Percentiles rank a stretch among this genome's conserved stretches.
Evolutionary conservation across 2,797 vertebrate species (phyloP).

Genomic region (Loriculus beryllinus): DNA sequence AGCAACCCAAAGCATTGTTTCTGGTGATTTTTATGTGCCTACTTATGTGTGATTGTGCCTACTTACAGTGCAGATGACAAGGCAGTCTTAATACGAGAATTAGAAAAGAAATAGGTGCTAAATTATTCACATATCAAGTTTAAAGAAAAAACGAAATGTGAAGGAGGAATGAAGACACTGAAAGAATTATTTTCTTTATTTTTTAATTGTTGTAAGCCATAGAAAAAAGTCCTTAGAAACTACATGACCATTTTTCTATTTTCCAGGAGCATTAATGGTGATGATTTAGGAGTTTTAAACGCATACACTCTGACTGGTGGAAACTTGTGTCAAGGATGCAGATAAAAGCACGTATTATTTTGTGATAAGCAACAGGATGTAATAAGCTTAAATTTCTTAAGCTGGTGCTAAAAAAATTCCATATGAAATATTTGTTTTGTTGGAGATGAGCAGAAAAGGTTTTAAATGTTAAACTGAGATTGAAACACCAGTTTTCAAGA

Average conservation of each 20-base stretch:
- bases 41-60: not conserved
- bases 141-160: not conserved
- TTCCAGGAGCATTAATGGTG: not conserved
- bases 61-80: not conserved
- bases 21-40: not conserved
- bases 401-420: not conserved
- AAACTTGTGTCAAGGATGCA: not conserved
- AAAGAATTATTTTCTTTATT: not conserved
- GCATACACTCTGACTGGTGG: not conserved
- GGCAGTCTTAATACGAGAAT: not conserved
- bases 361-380: not conserved
- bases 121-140: not conserved
- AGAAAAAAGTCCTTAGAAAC: not conserved
- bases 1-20: constrained; percentile 30
- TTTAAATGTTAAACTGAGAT: not conserved
- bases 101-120: not conserved
- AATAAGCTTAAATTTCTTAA: not conserved
- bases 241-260: not conserved
- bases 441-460: not conserved
- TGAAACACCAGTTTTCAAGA: not conserved
- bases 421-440: not conserved
- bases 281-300: not conserved
- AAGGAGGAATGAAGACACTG: not conserved
- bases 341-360: not conserved
- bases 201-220: not conserved